Conservation (phyloP, 35 echinoderm and acorn worm species). For the Patiria miniata region DNA sequence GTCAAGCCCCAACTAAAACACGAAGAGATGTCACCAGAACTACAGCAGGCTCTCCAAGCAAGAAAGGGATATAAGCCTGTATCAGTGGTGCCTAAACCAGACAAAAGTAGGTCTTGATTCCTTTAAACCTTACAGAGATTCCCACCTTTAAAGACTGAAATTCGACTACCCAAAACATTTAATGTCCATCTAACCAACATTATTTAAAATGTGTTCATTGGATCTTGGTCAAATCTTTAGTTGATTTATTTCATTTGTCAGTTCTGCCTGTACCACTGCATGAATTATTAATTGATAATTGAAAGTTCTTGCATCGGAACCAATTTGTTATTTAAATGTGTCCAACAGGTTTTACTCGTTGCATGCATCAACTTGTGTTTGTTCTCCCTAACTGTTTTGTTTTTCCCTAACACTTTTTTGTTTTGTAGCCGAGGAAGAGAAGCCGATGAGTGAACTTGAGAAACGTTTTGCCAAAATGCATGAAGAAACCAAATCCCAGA, state of each 20-base stretch:
- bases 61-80: conserved; percentile 25
- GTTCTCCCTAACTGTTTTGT: not conserved
- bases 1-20: not conserved
- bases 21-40: conserved; percentile 12
- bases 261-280: too few relatives aligned
- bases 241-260: too few relatives aligned
- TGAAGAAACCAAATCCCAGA: not conserved
- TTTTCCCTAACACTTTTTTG: not conserved
- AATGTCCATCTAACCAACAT: too few relatives aligned
- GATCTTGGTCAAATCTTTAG: too few relatives aligned
- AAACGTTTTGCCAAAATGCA: conserved; percentile 13
- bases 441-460: conserved; percentile 18
- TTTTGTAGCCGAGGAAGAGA: conserved; percentile 7
- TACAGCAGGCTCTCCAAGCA: not conserved
- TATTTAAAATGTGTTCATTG: too few relatives aligned
- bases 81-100: not conserved
- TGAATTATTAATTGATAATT: too few relatives aligned
- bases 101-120: conserved; percentile 14
- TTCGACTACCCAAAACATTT: too few relatives aligned
- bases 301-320: too few relatives aligned
- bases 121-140: not conserved
- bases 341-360: too few relatives aligned
- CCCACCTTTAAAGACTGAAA: too few relatives aligned
- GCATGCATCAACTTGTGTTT: too few relatives aligned
- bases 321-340: too few relatives aligned